Conservation (phyloP, 2,113 vertebrate species). For the Epinephelus lanceolatus region DNA sequence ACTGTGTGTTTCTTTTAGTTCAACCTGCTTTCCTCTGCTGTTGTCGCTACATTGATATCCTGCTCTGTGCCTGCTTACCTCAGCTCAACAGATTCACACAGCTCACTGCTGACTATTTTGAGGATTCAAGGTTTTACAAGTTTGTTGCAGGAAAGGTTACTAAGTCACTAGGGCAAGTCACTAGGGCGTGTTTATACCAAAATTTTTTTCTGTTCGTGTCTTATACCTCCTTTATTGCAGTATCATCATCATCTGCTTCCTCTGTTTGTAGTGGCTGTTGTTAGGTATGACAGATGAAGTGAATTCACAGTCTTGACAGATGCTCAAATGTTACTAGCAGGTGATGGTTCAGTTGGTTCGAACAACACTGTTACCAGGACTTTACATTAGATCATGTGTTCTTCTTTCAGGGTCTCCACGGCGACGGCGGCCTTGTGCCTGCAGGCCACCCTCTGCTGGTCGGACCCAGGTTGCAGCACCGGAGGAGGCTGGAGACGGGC, state of each 20-base stretch:
- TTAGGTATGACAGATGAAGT: not conserved
- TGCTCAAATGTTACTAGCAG: not conserved
- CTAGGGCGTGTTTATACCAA: constrained; percentile 36
- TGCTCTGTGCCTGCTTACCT: not conserved
- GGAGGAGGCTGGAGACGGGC: constrained; percentile 86
- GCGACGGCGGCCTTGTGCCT: constrained; percentile 67
- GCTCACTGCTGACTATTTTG: constrained; percentile 4
- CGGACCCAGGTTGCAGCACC: constrained; percentile 79
- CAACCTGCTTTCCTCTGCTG: too few species aligned
- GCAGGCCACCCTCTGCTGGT: constrained; percentile 82
- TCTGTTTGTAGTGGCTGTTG: not conserved
- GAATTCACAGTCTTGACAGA: not conserved
- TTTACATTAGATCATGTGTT: constrained; percentile 5
- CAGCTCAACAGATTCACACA: not conserved
- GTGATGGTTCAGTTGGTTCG: constrained; percentile 1
- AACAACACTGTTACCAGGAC: not conserved
- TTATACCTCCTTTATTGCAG: not conserved
- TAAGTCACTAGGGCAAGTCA: not conserved
- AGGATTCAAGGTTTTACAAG: not conserved
- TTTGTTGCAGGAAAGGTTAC: not conserved
- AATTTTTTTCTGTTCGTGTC: not conserved
- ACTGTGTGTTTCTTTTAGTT: too few species aligned
- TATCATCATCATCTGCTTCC: not conserved
- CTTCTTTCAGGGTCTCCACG: constrained; percentile 84
- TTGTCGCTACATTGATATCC: not conserved